Percentiles rank a stretch among this genome's conserved stretches.
These are phyloP conservation scores for Tetragonula carbonaria DNA, from an alignment of 2,888 invertebrate species.

Conservation along the genomic window DNA sequence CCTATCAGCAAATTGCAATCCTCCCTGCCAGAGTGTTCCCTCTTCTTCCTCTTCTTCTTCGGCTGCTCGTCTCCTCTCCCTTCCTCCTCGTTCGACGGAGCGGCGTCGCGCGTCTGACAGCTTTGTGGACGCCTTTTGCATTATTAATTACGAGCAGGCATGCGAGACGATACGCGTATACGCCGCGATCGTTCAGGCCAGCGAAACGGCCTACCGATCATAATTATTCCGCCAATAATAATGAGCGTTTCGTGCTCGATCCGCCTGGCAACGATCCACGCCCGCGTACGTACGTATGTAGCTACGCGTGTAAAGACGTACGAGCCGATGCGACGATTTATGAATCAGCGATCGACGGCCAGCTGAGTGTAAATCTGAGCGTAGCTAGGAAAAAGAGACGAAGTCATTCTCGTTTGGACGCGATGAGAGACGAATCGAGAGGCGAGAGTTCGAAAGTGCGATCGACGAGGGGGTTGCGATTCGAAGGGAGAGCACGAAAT, in stretches of 20 bases:
- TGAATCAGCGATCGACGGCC: constrained; percentile 59
- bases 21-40: constrained; percentile 19
- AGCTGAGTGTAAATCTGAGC: constrained; percentile 52
- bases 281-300: constrained; percentile 18
- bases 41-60: not conserved
- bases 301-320: not conserved
- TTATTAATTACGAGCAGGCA: constrained; percentile 83
- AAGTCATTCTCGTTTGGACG: not conserved
- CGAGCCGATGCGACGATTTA: constrained; percentile 63
- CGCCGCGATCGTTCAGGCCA: constrained; percentile 60
- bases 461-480: too few species aligned
- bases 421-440: constrained; percentile 21
- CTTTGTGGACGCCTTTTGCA: constrained; percentile 79
- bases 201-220: constrained; percentile 76
- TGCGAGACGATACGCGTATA: constrained; percentile 80
- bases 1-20: constrained; percentile 75
- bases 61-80: not conserved
- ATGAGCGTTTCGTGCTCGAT: constrained; percentile 49
- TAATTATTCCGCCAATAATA: constrained; percentile 75
- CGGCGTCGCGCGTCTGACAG: constrained; percentile 70
- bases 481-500: too few species aligned
- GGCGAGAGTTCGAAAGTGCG: too few species aligned
- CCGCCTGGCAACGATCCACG: not conserved
- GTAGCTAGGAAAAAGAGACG: too few species aligned
- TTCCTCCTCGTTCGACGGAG: not conserved